Conservation (phyloP, 2,113 vertebrate genomes). For the Dermatemys mawii region DNA sequence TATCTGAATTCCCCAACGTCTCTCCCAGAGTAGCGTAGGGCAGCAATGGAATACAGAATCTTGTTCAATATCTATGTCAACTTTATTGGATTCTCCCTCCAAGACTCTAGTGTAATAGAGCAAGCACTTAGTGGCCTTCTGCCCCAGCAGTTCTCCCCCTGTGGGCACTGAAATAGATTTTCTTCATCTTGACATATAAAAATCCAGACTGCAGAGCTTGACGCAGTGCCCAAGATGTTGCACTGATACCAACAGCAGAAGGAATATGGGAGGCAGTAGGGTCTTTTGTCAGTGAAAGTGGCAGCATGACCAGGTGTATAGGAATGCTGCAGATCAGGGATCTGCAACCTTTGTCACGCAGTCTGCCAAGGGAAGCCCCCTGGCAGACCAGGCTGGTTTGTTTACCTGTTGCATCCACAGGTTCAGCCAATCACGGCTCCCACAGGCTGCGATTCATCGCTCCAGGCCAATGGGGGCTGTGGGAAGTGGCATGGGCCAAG, state of each 20-base stretch:
- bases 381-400: too few relatives aligned
- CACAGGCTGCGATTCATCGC: too few relatives aligned
- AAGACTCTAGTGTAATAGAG: neutral
- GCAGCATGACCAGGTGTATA: neutral
- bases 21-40: neutral
- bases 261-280: neutral
- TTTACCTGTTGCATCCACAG: too few relatives aligned
- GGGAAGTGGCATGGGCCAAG: too few relatives aligned
- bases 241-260: neutral
- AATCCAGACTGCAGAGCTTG: neutral
- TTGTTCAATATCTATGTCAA: neutral
- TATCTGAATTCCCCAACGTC: neutral
- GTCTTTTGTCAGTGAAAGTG: neutral
- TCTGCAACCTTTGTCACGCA: too few relatives aligned
- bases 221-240: neutral
- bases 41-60: neutral
- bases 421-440: too few relatives aligned
- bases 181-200: neutral
- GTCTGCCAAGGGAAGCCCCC: too few relatives aligned
- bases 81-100: slow-evolving; percentile 7
- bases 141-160: neutral
- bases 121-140: neutral
- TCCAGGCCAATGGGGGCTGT: too few relatives aligned
- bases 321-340: neutral
- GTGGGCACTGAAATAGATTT: neutral